Evolutionary conservation across 2,888 invertebrate species (phyloP).

Genomic region (Oegoconia quadripuncta): DNA sequence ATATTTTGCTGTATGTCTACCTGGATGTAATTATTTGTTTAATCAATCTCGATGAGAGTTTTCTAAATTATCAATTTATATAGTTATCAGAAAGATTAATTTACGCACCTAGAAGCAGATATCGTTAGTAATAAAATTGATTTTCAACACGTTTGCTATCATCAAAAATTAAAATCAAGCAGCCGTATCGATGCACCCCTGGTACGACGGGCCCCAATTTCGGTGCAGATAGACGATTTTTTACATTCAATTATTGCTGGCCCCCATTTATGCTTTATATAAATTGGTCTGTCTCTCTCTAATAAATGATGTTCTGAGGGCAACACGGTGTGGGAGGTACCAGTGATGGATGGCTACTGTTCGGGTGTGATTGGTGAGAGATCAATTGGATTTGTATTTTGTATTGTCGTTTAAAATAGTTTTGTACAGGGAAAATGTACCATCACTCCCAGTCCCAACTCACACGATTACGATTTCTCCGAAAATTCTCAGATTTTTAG

Average conservation of each 20-base stretch:
- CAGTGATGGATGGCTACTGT: conserved; percentile 47
- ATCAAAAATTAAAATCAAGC: conserved; percentile 69
- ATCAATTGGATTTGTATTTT: conserved; percentile 7
- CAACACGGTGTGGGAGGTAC: conserved; percentile 64
- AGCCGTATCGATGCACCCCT: conserved; percentile 36
- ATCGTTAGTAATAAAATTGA: too few relatives aligned
- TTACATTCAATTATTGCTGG: conserved; percentile 73
- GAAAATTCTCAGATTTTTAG: too few relatives aligned
- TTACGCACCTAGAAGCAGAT: too few relatives aligned
- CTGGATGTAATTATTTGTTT: too few relatives aligned
- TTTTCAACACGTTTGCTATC: conserved; percentile 42
- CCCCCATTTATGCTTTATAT: conserved; percentile 63
- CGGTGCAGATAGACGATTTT: conserved; percentile 60
- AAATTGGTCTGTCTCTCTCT: conserved; percentile 70
- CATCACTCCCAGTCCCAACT: too few relatives aligned
- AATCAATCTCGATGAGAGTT: too few relatives aligned
- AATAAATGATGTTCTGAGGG: conserved; percentile 61
- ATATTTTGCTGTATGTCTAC: too few relatives aligned
- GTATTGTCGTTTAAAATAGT: conserved; percentile 1
- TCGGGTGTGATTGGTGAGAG: conserved; percentile 44
- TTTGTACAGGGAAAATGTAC: too few relatives aligned
- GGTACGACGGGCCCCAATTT: conserved; percentile 29
- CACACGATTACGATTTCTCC: too few relatives aligned
- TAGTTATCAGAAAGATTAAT: too few relatives aligned
- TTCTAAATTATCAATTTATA: too few relatives aligned